A percentile compares a stretch with the other conserved stretches of the same genome.
phyloP scores from a whole-genome alignment of 92 coral and sea anemone genomes.

The Porites evermanni region DNA sequence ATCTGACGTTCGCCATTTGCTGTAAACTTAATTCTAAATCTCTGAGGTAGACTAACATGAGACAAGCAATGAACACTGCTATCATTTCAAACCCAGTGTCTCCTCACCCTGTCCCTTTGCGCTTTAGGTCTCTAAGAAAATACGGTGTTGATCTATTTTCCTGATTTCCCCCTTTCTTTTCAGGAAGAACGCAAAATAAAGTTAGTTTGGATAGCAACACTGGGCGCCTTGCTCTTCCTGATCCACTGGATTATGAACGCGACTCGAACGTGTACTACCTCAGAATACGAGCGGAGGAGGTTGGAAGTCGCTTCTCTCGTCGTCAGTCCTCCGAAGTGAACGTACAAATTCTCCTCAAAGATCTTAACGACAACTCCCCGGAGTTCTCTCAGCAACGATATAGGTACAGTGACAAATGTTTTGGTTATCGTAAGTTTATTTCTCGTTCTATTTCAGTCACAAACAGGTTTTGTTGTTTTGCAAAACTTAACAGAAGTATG shows the following conservation, averaged over 20 bases:
- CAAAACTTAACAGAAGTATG: too few relatives aligned
- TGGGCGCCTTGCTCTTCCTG: slow-evolving; percentile 79
- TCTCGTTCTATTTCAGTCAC: too few relatives aligned
- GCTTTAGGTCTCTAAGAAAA: too few relatives aligned
- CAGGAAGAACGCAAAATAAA: slow-evolving; percentile 66
- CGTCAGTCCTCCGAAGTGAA: slow-evolving; percentile 69
- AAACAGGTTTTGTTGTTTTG: too few relatives aligned
- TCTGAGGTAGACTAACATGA: too few relatives aligned
- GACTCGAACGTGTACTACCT: slow-evolving; percentile 74
- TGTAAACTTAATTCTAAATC: too few relatives aligned
- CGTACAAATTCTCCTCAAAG: slow-evolving; percentile 78
- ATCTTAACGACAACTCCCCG: slow-evolving; percentile 91
- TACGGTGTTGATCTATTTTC: too few relatives aligned
- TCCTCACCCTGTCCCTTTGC: too few relatives aligned
- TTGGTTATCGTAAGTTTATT: too few relatives aligned
- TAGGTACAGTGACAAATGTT: slow-evolving; percentile 26
- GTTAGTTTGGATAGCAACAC: slow-evolving; percentile 82
- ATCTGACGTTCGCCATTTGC: too few relatives aligned
- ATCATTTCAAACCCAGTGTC: too few relatives aligned
- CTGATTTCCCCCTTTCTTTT: not conserved
- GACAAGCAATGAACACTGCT: too few relatives aligned
- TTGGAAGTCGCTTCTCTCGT: slow-evolving; percentile 39
- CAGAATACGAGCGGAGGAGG: slow-evolving; percentile 72
- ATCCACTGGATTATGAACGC: slow-evolving; percentile 86
- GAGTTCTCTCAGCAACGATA: slow-evolving; percentile 84